Evolutionary conservation across 2,113 vertebrate genomes (phyloP).

Genomic region (Saguinus imperator): DNA sequence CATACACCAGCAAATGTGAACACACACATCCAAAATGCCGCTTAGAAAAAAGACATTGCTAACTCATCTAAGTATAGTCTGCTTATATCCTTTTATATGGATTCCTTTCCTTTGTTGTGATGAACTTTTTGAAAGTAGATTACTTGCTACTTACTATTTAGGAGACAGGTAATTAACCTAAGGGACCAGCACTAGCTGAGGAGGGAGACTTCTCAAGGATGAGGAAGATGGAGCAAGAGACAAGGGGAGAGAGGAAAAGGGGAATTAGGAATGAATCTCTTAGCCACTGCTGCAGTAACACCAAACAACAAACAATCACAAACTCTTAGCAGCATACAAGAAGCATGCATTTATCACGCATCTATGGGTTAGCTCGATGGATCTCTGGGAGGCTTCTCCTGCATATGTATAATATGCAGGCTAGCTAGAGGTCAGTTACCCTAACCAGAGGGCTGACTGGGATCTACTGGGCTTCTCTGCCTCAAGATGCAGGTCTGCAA

Average conservation of each 20-base stretch:
- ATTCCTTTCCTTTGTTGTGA: not conserved
- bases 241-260: not conserved
- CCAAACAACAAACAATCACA: not conserved
- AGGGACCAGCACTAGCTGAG: not conserved
- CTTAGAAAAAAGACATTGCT: not conserved
- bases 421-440: not conserved
- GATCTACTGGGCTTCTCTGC: not conserved
- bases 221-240: not conserved
- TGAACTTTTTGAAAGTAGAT: not conserved
- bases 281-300: not conserved
- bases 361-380: not conserved
- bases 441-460: not conserved
- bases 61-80: not conserved
- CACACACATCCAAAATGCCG: conserved; percentile 2
- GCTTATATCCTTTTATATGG: not conserved
- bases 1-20: not conserved
- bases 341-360: not conserved
- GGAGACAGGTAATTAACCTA: not conserved
- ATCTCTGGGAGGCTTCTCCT: not conserved
- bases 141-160: conserved; percentile 7
- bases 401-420: not conserved
- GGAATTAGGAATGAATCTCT: not conserved
- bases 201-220: not conserved
- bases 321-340: not conserved
- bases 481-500: not conserved